Conservation (phyloP, 2,797 vertebrate species). For the Enteromius argenteus region DNA sequence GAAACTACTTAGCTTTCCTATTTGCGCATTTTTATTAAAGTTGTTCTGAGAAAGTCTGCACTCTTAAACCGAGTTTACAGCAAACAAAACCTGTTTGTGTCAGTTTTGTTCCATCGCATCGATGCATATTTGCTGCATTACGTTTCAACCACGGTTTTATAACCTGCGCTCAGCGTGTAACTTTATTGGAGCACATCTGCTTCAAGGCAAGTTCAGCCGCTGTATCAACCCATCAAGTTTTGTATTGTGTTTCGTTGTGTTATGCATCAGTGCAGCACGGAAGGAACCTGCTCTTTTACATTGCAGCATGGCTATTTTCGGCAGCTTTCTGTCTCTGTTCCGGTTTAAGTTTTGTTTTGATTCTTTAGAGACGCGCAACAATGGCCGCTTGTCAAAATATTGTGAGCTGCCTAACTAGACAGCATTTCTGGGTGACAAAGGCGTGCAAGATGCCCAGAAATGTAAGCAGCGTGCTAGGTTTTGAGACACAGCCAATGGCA, state of each 20-base stretch:
- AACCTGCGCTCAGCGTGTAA: not conserved
- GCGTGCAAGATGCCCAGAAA: not conserved
- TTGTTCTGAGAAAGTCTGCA: not conserved
- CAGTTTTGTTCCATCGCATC: not conserved
- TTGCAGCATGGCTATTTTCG: not conserved
- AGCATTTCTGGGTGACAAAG: not conserved
- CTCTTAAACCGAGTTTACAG: not conserved
- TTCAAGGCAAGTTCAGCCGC: not conserved
- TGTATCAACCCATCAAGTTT: not conserved
- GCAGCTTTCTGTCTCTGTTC: constrained; percentile 24
- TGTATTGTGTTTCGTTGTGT: not conserved
- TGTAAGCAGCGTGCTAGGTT: not conserved
- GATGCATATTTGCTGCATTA: not conserved
- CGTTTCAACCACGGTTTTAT: not conserved
- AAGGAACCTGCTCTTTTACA: not conserved
- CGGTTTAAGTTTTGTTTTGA: constrained; percentile 42
- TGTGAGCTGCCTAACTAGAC: not conserved
- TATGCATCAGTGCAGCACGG: not conserved
- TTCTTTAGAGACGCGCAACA: constrained; percentile 8
- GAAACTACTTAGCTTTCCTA: not conserved
- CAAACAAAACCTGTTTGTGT: not conserved
- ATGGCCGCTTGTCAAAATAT: constrained; percentile 30
- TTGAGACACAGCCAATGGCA: not conserved
- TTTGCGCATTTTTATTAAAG: not conserved
- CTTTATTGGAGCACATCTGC: not conserved